Base-by-base conservation (phyloP, 2,113 vertebrate genomes). In the Trachemys scripta region DNA sequence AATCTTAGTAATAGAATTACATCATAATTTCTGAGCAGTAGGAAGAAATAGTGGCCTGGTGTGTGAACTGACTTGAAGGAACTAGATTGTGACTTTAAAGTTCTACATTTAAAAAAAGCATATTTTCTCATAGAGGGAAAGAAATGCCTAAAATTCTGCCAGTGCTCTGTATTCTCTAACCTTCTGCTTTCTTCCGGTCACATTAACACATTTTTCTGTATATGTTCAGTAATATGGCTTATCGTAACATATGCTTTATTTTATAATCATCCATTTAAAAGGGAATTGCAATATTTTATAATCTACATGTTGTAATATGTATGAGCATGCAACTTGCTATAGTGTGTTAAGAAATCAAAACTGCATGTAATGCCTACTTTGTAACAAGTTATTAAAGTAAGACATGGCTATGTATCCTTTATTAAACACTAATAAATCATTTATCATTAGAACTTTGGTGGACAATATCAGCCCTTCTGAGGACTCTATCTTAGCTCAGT, bases 1-100 rank as follows among this genome's bases (percentile, higher is more conserved):
- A 29, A 53, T 81, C 56, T 83, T 4, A 57, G 90, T 47, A 65
- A 38, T 65, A 49, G 31, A 94, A 82, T 95, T 75, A 35, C 69
- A 78, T 62, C 53, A 76, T 76, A 5, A 80, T 88, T 90, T 88
- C 80, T 87, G 92, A 94, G 65, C 12, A 89, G 1, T 29, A 11
- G 42, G 72, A 59, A 53, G 2, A 1, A 45, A 38, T 24, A 10
- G 35, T 29, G 54, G 1, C 10, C 0, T 1, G 4, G 25, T 13
- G 1, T 4, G 4, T 31, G 19, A 91, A 27, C 10, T 92, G 54
- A 85, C 87, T 72, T 76, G 56, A 80, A 31, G 56, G 14, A 90
- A 53, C 54, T 78, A 51, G 4, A 7, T 45, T 59, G 9, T n/a
- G 31, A 24, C 10, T 19, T 10, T 5, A 2, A 76, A 82, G 35